These are phyloP conservation scores for Chlorodrepanis virens DNA, from an alignment of 2,113 vertebrate genomes.

Conservation along the genomic window DNA sequence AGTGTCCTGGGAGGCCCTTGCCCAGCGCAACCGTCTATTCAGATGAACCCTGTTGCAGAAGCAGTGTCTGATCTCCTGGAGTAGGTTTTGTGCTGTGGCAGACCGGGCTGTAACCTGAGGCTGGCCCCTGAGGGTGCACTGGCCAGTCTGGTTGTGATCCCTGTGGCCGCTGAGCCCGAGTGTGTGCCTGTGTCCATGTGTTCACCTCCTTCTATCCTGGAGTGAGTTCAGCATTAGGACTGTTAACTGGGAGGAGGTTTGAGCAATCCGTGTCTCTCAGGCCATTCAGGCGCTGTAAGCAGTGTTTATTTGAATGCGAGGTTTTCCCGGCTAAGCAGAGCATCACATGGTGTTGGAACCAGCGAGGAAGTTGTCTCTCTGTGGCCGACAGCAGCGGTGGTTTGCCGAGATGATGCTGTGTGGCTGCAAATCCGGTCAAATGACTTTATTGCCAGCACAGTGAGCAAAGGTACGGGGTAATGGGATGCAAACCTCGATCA, in stretches of 20 bases:
- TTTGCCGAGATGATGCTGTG: neutral
- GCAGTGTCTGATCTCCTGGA: neutral
- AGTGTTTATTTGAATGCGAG: constrained; percentile 1
- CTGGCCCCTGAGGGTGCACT: neutral
- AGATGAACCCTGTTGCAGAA: neutral
- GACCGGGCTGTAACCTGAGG: neutral
- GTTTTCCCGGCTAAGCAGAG: constrained; percentile 22
- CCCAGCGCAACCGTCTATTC: neutral
- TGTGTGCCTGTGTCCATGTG: neutral
- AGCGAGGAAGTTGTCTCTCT: constrained; percentile 45
- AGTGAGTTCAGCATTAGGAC: neutral
- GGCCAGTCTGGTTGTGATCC: neutral
- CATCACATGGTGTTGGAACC: constrained; percentile 32
- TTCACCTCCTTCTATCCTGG: neutral
- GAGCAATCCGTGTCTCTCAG: neutral
- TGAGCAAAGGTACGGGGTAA: neutral
- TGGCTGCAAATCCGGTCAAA: neutral
- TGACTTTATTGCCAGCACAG: neutral
- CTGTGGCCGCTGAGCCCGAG: neutral
- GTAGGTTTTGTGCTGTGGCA: neutral
- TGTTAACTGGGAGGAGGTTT: neutral
- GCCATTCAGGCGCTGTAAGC: neutral
- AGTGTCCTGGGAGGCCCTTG: neutral
- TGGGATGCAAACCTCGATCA: neutral
- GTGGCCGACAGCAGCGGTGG: neutral